Base-by-base conservation (phyloP, 1,140 invertebrate species). In the Apolygus lucorum region DNA sequence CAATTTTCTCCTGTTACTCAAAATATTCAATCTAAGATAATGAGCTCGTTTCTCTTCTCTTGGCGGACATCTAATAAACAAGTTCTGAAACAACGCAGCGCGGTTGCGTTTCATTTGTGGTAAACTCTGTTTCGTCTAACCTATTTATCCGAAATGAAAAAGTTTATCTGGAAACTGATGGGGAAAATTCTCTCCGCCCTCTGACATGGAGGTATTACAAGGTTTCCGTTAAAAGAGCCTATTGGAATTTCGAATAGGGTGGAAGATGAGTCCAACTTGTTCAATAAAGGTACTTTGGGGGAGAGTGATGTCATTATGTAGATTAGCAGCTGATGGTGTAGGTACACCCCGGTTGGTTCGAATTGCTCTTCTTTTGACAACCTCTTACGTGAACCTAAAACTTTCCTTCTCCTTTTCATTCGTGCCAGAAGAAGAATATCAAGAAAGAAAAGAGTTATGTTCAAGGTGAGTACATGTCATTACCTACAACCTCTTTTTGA, bases 261-360 rank as follows among this genome's bases (percentile, higher is more conserved):
- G 54, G 54, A 59, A 59, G 54, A 59, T 59, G 54, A 59, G 54
- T 59, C 54, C 54, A 59, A 59, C 54, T 59, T 59, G 54, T 59
- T 59, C 54, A 59, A 59, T 59, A 59, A 59, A 59, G 54, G 54
- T 59, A 4, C 54, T 59, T 59, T 22, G 22, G 22, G 54, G 54
- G 54, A 59, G 54, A 22, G 54, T 59, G 54, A 14, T 59, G 54
- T 22, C 54, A 59, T 59, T 59, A 59, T 59, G 54, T 59, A 59
- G 54, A 59, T 59, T 59, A 59, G 54, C 54, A 24, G 22, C 11
- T 59, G 54, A 59, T 59, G 54, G 11, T 17, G 54, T 59, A 59
- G 54, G 54, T 59, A 24, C 54, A 21, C 11, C 22, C 54, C 54
- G 11, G 54, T 59, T 59, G 54, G 11, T 59, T 59, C 54, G 4